A percentile compares a stretch with the other conserved stretches of the same genome.
Evolutionary conservation across 2,797 vertebrate species (phyloP).

Genomic region (Tympanoctomys barrerae): DNA sequence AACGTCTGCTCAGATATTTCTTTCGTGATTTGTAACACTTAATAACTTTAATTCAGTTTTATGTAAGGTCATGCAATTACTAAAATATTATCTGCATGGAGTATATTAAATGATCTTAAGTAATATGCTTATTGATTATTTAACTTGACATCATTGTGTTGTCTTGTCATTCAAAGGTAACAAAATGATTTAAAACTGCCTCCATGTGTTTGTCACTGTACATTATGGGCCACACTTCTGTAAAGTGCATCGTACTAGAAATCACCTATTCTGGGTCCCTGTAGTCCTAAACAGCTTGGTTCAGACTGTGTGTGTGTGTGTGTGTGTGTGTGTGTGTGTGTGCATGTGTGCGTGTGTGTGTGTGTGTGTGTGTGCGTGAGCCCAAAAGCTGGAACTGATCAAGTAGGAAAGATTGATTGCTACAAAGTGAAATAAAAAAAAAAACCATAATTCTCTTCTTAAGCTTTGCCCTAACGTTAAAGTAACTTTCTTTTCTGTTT

Average conservation of each 20-base stretch:
- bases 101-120: constrained; percentile 1
- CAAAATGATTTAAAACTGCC: background rate
- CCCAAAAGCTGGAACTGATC: constrained; percentile 3
- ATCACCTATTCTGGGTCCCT: background rate
- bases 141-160: background rate
- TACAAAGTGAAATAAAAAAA: constrained; percentile 23
- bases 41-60: constrained; percentile 10
- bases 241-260: constrained; percentile 42
- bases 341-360: background rate
- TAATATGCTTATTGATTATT: background rate
- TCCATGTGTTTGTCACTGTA: background rate
- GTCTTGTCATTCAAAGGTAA: background rate
- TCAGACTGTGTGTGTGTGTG: background rate
- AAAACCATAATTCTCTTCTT: constrained; percentile 16
- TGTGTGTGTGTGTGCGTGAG: background rate
- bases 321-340: background rate
- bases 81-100: constrained; percentile 4
- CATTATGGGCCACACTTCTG: background rate
- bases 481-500: background rate
- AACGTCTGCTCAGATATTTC: background rate
- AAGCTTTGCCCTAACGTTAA: constrained; percentile 7
- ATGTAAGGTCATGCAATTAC: background rate
- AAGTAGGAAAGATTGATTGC: background rate
- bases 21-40: constrained; percentile 1
- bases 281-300: background rate